Percentiles rank a stretch among this genome's conserved stretches.
Evolutionary conservation across 2,888 invertebrate species (phyloP).

Genomic region (Drosophila siamana): DNA sequence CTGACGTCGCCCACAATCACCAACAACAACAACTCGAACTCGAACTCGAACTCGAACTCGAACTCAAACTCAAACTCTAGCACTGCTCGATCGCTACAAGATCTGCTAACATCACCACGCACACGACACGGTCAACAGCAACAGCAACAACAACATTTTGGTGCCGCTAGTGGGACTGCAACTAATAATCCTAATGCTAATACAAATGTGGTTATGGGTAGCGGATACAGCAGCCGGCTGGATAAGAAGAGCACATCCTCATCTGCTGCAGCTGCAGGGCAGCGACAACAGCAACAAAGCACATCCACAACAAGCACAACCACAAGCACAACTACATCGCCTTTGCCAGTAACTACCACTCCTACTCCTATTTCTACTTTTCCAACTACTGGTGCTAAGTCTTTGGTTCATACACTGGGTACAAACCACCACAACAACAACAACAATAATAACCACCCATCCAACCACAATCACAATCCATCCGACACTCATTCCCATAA

Average conservation of each 20-base stretch:
- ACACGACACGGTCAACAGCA: slow-evolving; percentile 58
- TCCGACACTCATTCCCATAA: slow-evolving; percentile 52
- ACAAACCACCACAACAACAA: slow-evolving; percentile 13
- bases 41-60: background rate
- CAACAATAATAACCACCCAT: slow-evolving; percentile 45
- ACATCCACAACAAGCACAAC: slow-evolving; percentile 40
- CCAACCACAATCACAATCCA: slow-evolving; percentile 43
- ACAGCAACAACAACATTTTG: slow-evolving; percentile 34
- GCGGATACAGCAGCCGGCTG: slow-evolving; percentile 46
- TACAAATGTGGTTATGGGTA: slow-evolving; percentile 80
- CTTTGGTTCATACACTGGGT: slow-evolving; percentile 63
- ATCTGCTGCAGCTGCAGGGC: slow-evolving; percentile 11
- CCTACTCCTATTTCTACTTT: slow-evolving; percentile 82
- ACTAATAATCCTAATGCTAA: slow-evolving; percentile 58
- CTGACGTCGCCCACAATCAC: slow-evolving; percentile 82
- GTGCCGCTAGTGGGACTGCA: slow-evolving; percentile 51
- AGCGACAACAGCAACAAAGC: slow-evolving; percentile 59
- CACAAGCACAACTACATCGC: slow-evolving; percentile 66
- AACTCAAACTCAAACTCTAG: too few species aligned
- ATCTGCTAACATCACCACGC: slow-evolving; percentile 82
- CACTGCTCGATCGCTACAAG: slow-evolving; percentile 75
- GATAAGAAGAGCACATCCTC: slow-evolving; percentile 26
- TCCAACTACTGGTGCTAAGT: slow-evolving; percentile 71
- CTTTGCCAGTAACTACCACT: slow-evolving; percentile 83
- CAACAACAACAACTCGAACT: slow-evolving; percentile 27